Conservation (phyloP, 1,140 invertebrate genomes). For the Melanaphis sacchari region DNA sequence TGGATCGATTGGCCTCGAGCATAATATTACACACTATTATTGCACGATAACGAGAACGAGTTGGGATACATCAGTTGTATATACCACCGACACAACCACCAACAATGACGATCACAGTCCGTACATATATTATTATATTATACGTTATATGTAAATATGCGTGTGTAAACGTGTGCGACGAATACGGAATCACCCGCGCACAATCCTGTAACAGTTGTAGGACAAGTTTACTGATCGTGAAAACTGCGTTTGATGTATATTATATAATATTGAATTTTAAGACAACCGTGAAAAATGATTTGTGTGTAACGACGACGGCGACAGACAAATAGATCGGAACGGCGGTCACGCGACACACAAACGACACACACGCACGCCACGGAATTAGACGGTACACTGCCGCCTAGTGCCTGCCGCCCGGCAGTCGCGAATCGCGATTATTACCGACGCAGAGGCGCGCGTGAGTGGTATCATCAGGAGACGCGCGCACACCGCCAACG, state of each 20-base stretch:
- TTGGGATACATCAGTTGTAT: background rate
- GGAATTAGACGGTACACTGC: background rate
- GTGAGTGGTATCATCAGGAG: background rate
- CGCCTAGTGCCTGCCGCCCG: background rate
- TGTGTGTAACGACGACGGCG: background rate
- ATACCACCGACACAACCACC: background rate
- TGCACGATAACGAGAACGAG: constrained; percentile 5
- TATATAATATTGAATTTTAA: background rate
- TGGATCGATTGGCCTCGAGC: constrained; percentile 41
- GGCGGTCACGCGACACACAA: background rate
- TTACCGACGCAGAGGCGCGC: background rate
- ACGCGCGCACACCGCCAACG: background rate
- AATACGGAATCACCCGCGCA: background rate
- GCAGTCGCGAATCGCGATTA: background rate
- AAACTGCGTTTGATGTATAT: background rate
- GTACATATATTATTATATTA: background rate
- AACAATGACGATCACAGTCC: background rate
- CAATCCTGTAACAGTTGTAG: background rate
- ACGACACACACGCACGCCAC: background rate
- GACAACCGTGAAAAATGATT: background rate
- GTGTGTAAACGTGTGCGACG: background rate
- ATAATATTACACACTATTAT: constrained; percentile 26
- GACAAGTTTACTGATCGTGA: background rate
- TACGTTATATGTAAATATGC: background rate
- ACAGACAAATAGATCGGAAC: background rate